A percentile compares a stretch with the other conserved stretches of the same genome.
These are phyloP conservation scores for roundworm (Caenorhabditis elegans) DNA, from an alignment of 1,140 invertebrate species.

Conservation along the genomic window DNA sequence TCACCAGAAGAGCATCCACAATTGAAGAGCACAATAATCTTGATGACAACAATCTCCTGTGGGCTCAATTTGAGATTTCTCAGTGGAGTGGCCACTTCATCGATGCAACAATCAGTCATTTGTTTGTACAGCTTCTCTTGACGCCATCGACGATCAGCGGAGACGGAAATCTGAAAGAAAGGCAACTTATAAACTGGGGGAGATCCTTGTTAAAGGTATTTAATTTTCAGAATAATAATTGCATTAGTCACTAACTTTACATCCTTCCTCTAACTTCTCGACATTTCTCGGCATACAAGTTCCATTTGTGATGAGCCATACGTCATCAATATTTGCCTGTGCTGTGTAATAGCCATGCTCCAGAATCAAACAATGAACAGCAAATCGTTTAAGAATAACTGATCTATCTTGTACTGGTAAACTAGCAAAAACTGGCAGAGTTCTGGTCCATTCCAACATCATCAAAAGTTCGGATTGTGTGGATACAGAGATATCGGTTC, in stretches of 20 bases:
- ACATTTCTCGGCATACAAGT: slow-evolving; percentile 53
- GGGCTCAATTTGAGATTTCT: slow-evolving; percentile 56
- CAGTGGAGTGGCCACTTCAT: slow-evolving; percentile 62
- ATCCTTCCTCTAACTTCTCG: slow-evolving; percentile 45
- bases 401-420: slow-evolving; percentile 32
- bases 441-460: slow-evolving; percentile 49
- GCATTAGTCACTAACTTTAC: background rate
- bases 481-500: slow-evolving; percentile 42
- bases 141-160: slow-evolving; percentile 60
- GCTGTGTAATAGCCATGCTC: slow-evolving; percentile 49
- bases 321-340: slow-evolving; percentile 41
- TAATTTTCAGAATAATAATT: too few relatives aligned
- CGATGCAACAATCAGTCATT: slow-evolving; percentile 65
- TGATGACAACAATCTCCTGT: slow-evolving; percentile 63
- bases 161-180: slow-evolving; percentile 38
- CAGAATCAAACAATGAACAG: slow-evolving; percentile 41
- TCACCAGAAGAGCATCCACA: slow-evolving; percentile 49
- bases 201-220: too few relatives aligned
- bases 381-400: slow-evolving; percentile 45
- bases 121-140: slow-evolving; percentile 65
- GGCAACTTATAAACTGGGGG: background rate
- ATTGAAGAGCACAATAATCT: slow-evolving; percentile 64
- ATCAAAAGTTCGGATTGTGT: slow-evolving; percentile 48
- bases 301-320: slow-evolving; percentile 51
- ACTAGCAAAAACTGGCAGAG: slow-evolving; percentile 41